These are phyloP conservation scores for Cosmorhoe ocellata DNA, from an alignment of 2,888 invertebrate genomes.

Conservation along the genomic window DNA sequence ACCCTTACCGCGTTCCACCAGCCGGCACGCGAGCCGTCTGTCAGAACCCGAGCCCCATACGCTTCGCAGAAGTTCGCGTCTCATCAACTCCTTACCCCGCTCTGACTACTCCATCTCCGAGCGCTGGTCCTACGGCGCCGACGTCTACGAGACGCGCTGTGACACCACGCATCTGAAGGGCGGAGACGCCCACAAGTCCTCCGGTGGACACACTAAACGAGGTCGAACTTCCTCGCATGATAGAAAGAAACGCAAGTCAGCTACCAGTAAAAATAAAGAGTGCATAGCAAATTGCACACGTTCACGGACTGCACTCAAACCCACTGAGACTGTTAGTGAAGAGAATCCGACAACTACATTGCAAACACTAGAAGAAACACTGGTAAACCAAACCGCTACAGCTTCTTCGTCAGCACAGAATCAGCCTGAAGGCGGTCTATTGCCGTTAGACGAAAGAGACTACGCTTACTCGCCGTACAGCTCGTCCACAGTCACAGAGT, in stretches of 20 bases:
- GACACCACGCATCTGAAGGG: slow-evolving; percentile 61
- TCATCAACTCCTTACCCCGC: slow-evolving; percentile 71
- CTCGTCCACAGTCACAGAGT: slow-evolving; percentile 75
- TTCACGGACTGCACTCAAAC: slow-evolving; percentile 75
- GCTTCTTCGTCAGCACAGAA: slow-evolving; percentile 51
- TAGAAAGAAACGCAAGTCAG: slow-evolving; percentile 67
- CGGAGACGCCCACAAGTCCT: slow-evolving; percentile 61
- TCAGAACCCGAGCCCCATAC: slow-evolving; percentile 68
- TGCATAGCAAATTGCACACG: slow-evolving; percentile 76
- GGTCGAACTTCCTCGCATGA: slow-evolving; percentile 72
- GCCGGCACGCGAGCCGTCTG: slow-evolving; percentile 58
- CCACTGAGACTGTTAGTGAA: slow-evolving; percentile 72
- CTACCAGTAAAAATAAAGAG: slow-evolving; percentile 57
- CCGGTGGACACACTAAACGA: slow-evolving; percentile 56
- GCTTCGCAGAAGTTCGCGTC: slow-evolving; percentile 75
- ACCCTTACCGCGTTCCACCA: slow-evolving; percentile 64
- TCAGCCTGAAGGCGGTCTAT: slow-evolving; percentile 68
- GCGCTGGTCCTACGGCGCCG: slow-evolving; percentile 82
- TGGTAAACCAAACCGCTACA: slow-evolving; percentile 51
- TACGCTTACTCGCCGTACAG: slow-evolving; percentile 78
- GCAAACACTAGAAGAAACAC: slow-evolving; percentile 47
- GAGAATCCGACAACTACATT: slow-evolving; percentile 51
- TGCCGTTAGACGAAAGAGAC: slow-evolving; percentile 78
- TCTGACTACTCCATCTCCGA: slow-evolving; percentile 82
- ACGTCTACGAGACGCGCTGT: slow-evolving; percentile 79